These are phyloP conservation scores for Sebastes oblongus DNA, from an alignment of 2,797 vertebrate genomes.

Conservation along the genomic window DNA sequence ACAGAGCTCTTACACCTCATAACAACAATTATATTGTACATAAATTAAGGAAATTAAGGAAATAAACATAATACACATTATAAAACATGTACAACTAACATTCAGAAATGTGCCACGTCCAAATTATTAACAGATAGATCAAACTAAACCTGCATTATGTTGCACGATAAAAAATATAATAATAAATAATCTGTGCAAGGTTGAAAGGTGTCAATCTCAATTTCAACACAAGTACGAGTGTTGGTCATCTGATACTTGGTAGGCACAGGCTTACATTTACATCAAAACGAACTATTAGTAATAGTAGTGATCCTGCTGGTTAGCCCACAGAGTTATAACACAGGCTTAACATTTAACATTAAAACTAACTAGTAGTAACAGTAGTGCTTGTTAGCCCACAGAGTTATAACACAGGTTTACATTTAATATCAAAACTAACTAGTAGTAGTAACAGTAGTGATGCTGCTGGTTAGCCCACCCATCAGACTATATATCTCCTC, in stretches of 20 bases:
- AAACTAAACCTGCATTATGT: not conserved
- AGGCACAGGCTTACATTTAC: not conserved
- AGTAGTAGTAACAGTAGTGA: no score
- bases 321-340: not conserved
- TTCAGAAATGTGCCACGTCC: conserved; percentile 26
- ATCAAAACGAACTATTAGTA: not conserved
- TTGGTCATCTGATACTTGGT: not conserved
- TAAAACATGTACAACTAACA: conserved; percentile 37
- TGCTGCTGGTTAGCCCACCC: not conserved
- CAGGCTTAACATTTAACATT: not conserved
- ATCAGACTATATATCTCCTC: no score
- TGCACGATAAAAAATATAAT: conserved; percentile 11
- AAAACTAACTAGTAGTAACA: no score
- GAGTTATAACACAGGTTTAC: not conserved
- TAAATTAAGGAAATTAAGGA: conserved; percentile 38
- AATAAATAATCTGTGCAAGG: conserved; percentile 34
- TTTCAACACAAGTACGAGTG: conserved; percentile 9
- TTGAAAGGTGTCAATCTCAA: conserved; percentile 13
- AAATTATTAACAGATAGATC: not conserved
- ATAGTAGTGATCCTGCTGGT: not conserved
- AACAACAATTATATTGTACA: conserved; percentile 3
- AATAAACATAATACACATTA: not conserved
- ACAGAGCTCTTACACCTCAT: not conserved
- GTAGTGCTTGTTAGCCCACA: not conserved
- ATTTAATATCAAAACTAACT: no score